Evolutionary conservation across 2,888 invertebrate species (phyloP), one percentile per base, ranked within the genome.

Genomic region (Germaria angustata): DNA sequence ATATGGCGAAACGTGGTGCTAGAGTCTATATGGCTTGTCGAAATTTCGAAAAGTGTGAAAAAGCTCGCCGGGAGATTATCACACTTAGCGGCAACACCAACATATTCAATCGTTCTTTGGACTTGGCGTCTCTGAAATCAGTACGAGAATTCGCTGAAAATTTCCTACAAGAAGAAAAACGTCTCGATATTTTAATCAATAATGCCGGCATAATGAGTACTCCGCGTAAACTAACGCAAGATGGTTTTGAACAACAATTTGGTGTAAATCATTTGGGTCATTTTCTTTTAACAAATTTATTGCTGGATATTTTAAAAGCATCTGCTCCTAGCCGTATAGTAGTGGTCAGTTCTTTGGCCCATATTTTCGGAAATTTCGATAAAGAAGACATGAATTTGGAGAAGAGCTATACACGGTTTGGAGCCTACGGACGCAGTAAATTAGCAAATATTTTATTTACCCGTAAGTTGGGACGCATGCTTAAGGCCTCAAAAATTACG

Each of bases 21-120:
- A 95, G 94, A 92, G 94, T 97, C 84, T 94, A 96, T 87, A 95
- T 97, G 96, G 97, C 96, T 4, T 97, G 97, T 87, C 93, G 96
- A 53, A 93, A 97, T 92, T 92, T 96, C 92, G 90, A 92, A 46
- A 93, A 93, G 88, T 97, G 97, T 91, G 96, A 96, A 93, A 91
- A 91, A 8, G 92, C 93, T 36, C 93, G 95, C 0, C 92, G 93
- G 86, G 94, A 95, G 86, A 95, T 97, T 84, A 95, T 97, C 51
- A 88, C 95, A 81, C 93, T 94, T 81, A 94, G 95, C 0, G 92
- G 91, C 87, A 97, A 97, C 90, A 95, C 91, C 90, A 95, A 90
- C 94, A 92, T 91, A 92, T 97, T 85, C 94, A 96, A 91, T 85
- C 88, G 90, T 87, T 85, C 88, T 89, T 81, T 90, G 68, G 93